Conservation (phyloP, 1,140 invertebrate species). For the Melanaphis sacchari region DNA sequence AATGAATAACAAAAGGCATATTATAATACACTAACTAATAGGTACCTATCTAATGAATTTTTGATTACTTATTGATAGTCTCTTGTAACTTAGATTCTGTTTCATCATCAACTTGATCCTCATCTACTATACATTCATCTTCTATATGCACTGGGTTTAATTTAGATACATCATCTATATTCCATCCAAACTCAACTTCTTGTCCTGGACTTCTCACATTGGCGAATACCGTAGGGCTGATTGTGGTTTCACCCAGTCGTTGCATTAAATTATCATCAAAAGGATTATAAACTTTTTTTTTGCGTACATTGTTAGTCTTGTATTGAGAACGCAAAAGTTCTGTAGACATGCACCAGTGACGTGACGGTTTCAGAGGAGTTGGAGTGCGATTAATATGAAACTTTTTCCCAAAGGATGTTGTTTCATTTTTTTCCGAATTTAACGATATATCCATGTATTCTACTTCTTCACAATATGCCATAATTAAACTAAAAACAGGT, state of each 20-base stretch:
- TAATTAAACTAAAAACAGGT: neutral
- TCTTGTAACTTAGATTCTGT: conserved; percentile 58
- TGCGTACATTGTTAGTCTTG: neutral
- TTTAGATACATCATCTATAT: conserved; percentile 58
- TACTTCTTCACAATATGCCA: conserved; percentile 34
- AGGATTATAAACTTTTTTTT: conserved; percentile 41
- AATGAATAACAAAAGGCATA: neutral
- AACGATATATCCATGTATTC: conserved; percentile 47
- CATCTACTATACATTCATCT: conserved; percentile 53
- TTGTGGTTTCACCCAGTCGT: conserved; percentile 36
- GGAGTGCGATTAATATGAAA: conserved; percentile 26
- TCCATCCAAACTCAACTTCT: conserved; percentile 56
- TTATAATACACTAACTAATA: neutral
- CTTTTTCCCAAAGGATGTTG: conserved; percentile 1
- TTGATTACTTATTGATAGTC: conserved; percentile 58
- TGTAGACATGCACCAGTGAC: conserved; percentile 45
- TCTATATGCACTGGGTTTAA: conserved; percentile 58
- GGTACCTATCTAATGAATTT: neutral
- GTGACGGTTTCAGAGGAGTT: neutral
- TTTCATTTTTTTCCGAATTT: conserved; percentile 23
- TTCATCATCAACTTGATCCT: conserved; percentile 55
- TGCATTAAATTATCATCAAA: conserved; percentile 50
- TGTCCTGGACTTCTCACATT: conserved; percentile 55
- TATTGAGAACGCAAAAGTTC: conserved; percentile 36
- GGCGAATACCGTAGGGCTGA: conserved; percentile 51